These are phyloP conservation scores for Nowickia ferox DNA, from an alignment of 2,888 invertebrate genomes.

Conservation along the genomic window DNA sequence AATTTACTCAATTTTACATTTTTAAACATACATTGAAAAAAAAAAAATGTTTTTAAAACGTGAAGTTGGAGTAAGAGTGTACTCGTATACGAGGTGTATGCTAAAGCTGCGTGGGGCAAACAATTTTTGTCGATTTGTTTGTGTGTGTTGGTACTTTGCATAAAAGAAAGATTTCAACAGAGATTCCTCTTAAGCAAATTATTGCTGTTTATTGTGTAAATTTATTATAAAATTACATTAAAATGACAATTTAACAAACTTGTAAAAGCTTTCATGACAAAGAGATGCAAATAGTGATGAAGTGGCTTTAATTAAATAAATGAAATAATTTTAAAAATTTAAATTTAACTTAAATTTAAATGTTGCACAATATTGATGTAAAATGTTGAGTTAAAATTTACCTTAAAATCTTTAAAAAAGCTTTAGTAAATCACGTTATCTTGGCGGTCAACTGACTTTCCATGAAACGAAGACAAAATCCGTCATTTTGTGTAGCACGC, in stretches of 20 bases:
- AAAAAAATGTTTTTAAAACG: constrained; percentile 12
- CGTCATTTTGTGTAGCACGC: too few species aligned
- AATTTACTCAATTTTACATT: constrained; percentile 56
- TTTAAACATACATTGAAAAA: constrained; percentile 1
- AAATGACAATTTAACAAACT: constrained; percentile 44
- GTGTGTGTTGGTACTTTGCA: background rate
- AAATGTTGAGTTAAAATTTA: too few species aligned
- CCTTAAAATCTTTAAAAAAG: too few species aligned
- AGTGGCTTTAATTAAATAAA: background rate
- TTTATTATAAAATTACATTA: constrained; percentile 52
- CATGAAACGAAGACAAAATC: too few species aligned
- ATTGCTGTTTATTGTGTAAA: constrained; percentile 30
- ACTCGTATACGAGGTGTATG: background rate
- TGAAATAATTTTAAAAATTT: background rate
- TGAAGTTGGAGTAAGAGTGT: background rate
- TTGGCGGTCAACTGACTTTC: too few species aligned
- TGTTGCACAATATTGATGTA: too few species aligned
- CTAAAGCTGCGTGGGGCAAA: background rate
- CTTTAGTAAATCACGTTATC: too few species aligned
- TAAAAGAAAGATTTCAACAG: background rate
- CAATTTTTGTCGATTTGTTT: constrained; percentile 8
- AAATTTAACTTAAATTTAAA: too few species aligned
- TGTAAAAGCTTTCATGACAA: constrained; percentile 5
- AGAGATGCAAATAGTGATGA: background rate
- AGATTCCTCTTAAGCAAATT: constrained; percentile 9